These are phyloP conservation scores for Pyrgilauda ruficollis DNA, from an alignment of 2,113 vertebrate genomes.

Conservation along the genomic window DNA sequence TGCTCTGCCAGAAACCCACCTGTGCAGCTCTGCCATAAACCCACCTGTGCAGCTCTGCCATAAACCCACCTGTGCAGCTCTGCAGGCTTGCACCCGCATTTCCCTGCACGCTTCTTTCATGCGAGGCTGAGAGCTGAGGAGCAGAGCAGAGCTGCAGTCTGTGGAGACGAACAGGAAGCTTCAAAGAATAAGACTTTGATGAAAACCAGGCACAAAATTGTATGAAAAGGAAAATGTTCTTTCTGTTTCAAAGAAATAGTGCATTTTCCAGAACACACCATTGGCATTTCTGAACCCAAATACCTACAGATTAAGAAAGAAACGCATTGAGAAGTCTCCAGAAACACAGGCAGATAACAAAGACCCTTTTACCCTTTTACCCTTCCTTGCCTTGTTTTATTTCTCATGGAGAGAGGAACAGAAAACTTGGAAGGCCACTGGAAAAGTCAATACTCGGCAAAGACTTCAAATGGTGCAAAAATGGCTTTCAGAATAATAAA, in stretches of 20 bases:
- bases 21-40: too few species aligned
- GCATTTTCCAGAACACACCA: neutral
- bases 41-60: too few species aligned
- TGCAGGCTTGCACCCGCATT: fast-evolving
- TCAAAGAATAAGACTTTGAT: neutral
- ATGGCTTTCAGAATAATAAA: neutral
- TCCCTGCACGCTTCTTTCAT: fast-evolving
- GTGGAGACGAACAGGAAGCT: neutral
- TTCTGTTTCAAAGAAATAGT: neutral
- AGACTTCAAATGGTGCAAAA: neutral
- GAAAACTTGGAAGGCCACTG: neutral
- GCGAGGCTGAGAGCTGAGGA: neutral
- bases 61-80: too few species aligned
- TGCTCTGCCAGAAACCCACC: too few species aligned
- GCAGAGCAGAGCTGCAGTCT: neutral
- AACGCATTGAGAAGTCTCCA: neutral
- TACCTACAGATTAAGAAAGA: neutral
- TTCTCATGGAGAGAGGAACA: neutral
- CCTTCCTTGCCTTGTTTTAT: neutral
- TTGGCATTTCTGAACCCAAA: neutral
- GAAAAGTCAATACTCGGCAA: neutral
- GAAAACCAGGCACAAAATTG: neutral
- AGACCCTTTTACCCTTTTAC: too few species aligned
- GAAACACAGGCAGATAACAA: neutral
- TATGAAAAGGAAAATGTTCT: neutral